A percentile compares a stretch with the other conserved stretches of the same genome.
These are phyloP conservation scores for Sapayoa aenigma DNA, from an alignment of 2,113 vertebrate genomes.

Conservation along the genomic window DNA sequence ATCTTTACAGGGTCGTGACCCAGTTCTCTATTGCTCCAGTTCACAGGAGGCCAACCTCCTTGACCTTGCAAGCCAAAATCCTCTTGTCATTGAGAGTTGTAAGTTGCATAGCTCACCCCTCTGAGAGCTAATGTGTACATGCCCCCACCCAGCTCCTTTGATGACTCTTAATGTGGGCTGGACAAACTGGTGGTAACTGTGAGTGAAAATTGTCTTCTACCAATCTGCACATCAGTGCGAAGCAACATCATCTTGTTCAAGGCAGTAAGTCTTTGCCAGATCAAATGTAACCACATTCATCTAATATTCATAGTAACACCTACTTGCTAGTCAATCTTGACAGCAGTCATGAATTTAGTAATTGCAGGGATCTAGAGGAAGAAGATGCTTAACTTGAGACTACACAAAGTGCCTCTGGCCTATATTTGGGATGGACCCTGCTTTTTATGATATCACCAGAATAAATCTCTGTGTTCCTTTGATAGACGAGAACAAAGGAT, in stretches of 20 bases:
- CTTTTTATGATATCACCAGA: rapidly evolving
- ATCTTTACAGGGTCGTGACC: background rate
- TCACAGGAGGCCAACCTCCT: constrained; percentile 15
- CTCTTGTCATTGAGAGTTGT: background rate
- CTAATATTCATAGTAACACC: background rate
- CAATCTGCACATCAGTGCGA: background rate
- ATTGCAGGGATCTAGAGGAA: background rate
- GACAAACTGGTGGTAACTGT: background rate
- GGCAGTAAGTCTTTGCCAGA: background rate
- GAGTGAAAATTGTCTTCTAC: background rate
- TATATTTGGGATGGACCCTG: background rate
- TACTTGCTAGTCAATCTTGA: background rate
- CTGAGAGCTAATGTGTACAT: background rate
- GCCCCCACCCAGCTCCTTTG: background rate
- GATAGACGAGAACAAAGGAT: background rate
- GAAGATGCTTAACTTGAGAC: background rate
- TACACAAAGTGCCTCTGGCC: background rate
- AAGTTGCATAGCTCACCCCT: background rate
- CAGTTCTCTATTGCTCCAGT: background rate
- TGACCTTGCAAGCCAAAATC: constrained; percentile 38
- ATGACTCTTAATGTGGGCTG: rapidly evolving
- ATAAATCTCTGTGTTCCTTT: background rate
- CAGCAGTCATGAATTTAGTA: background rate
- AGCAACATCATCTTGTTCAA: background rate
- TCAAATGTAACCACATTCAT: background rate